Conservation (phyloP, 2,888 invertebrate species). For the Pristionchus arcanus region DNA sequence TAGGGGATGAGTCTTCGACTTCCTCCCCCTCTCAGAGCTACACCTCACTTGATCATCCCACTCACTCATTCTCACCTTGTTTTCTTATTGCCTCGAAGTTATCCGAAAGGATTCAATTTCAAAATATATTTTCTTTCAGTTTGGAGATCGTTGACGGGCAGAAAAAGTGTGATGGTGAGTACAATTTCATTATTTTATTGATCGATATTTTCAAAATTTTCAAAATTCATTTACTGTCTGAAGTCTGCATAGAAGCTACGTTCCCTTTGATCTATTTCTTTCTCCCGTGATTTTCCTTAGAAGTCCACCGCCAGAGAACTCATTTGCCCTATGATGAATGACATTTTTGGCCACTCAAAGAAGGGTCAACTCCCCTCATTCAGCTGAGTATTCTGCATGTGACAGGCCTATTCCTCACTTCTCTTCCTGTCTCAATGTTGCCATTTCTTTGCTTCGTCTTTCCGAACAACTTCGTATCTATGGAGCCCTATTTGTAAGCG, state of each 20-base stretch:
- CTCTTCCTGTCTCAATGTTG: neutral
- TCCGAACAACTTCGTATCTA: neutral
- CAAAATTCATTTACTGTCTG: neutral
- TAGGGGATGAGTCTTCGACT: neutral
- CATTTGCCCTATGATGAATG: slow-evolving; percentile 13
- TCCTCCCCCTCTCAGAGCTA: neutral
- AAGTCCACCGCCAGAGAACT: neutral
- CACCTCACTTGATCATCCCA: slow-evolving; percentile 3
- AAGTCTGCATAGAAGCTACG: neutral
- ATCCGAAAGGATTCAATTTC: neutral
- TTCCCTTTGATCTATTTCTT: neutral
- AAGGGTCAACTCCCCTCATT: neutral
- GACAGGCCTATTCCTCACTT: slow-evolving; percentile 13
- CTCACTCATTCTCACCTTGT: slow-evolving; percentile 25
- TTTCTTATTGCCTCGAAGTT: neutral
- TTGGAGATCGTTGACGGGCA: neutral
- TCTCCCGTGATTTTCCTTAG: neutral
- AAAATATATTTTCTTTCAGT: neutral
- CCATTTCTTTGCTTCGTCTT: neutral
- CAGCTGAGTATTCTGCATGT: neutral
- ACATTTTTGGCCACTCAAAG: neutral
- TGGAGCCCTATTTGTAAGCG: neutral
- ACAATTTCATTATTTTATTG: neutral
- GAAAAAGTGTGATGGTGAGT: slow-evolving; percentile 7
- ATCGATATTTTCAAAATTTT: neutral